Conservation (phyloP, 2,888 invertebrate species). For the Antheraea assamensis region DNA sequence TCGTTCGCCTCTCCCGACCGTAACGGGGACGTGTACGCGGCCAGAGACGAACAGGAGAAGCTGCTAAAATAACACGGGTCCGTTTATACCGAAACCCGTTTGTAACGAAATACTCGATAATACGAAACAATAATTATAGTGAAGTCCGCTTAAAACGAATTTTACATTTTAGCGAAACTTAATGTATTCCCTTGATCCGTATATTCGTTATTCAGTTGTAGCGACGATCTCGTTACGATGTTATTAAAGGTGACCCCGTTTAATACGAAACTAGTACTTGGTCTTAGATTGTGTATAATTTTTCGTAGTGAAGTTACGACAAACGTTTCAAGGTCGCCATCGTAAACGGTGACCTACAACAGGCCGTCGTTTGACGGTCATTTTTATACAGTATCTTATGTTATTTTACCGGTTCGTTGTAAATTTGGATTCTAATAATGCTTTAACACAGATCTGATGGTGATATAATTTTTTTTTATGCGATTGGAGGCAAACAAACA, state of each 20-base stretch:
- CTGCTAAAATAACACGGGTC: conserved; percentile 50
- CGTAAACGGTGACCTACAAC: not conserved
- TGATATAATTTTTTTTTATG: no score
- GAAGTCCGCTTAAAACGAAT: not conserved
- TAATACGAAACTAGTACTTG: not conserved
- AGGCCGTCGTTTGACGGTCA: not conserved
- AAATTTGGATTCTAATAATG: not conserved
- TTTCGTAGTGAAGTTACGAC: not conserved
- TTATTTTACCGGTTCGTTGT: not conserved
- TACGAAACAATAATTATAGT: not conserved
- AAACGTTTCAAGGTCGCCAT: not conserved
- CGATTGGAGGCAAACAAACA: no score
- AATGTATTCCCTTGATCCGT: no score
- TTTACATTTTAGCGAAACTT: not conserved
- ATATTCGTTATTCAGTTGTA: no score
- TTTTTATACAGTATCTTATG: not conserved
- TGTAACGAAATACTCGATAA: not conserved
- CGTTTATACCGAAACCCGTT: not conserved
- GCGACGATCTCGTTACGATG: not conserved
- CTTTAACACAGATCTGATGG: not conserved
- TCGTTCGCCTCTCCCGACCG: conserved; percentile 56
- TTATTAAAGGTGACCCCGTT: not conserved
- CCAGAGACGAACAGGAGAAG: conserved; percentile 63
- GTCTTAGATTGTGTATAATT: not conserved
- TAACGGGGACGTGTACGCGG: conserved; percentile 54